Conservation (phyloP, 2,888 invertebrate genomes). For the Notodonta dromedarius region DNA sequence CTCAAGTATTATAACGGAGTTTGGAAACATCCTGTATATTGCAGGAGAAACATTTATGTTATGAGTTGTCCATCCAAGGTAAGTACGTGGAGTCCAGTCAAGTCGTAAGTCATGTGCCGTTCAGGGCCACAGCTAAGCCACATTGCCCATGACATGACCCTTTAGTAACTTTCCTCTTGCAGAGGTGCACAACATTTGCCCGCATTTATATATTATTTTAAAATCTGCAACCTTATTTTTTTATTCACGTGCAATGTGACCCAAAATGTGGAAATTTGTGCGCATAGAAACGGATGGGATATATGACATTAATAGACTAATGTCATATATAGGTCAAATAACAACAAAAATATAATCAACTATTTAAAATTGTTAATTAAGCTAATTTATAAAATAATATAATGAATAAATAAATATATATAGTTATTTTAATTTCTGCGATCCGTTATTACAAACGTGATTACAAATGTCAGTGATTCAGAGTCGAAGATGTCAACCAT, state of each 20-base stretch:
- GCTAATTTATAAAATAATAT: not conserved
- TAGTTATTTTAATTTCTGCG: too few relatives aligned
- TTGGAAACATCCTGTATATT: too few relatives aligned
- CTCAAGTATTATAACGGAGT: too few relatives aligned
- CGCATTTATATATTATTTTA: not conserved
- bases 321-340: too few relatives aligned
- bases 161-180: conserved; percentile 27
- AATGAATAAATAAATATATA: not conserved
- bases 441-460: not conserved
- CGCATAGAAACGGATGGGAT: too few relatives aligned
- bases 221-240: too few relatives aligned
- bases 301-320: too few relatives aligned
- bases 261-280: too few relatives aligned
- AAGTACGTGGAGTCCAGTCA: not conserved
- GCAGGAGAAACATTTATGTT: too few relatives aligned
- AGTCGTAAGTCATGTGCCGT: not conserved
- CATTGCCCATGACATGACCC: conserved; percentile 23
- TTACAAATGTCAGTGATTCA: not conserved
- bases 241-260: too few relatives aligned
- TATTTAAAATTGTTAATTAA: not conserved
- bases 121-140: not conserved
- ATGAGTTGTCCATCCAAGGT: too few relatives aligned
- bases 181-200: conserved; percentile 20
- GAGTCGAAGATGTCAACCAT: not conserved
- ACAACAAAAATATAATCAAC: too few relatives aligned